These are phyloP conservation scores for Falco rusticolus DNA, from an alignment of 2,797 vertebrate species.

Conservation along the genomic window DNA sequence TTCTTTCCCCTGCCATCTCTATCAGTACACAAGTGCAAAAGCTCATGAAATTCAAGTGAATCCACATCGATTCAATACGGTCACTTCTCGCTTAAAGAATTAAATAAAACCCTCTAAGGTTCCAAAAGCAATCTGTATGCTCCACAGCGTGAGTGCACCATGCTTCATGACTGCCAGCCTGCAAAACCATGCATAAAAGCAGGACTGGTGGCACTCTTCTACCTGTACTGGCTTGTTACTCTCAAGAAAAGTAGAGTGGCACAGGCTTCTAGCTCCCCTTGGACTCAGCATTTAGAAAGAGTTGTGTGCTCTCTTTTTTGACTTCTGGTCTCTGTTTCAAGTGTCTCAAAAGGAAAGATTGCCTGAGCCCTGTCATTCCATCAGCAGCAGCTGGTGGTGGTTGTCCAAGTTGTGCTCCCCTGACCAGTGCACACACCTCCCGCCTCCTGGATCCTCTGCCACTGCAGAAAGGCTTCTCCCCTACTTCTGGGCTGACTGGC, in stretches of 20 bases:
- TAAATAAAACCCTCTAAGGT: background rate
- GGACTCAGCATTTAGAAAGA: background rate
- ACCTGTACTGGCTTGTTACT: background rate
- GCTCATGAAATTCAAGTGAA: background rate
- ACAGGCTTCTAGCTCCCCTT: background rate
- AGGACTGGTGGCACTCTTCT: background rate
- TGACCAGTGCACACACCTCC: background rate
- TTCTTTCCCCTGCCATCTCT: background rate
- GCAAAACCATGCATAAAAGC: background rate
- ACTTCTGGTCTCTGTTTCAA: background rate
- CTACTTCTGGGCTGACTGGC: fast-evolving
- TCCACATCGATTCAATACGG: background rate
- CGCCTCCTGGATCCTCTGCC: background rate
- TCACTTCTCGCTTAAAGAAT: background rate
- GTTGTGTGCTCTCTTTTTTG: background rate
- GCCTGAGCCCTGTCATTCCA: fast-evolving
- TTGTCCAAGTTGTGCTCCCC: background rate
- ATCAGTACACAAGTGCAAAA: background rate
- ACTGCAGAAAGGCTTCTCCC: background rate
- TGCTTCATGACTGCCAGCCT: background rate
- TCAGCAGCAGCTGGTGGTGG: background rate
- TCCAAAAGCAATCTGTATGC: background rate
- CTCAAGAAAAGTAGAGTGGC: background rate
- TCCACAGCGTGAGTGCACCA: fast-evolving
- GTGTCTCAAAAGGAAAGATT: background rate